phyloP scores from a whole-genome alignment of 2,888 invertebrate species.

The Ennomos fuscantarius region DNA sequence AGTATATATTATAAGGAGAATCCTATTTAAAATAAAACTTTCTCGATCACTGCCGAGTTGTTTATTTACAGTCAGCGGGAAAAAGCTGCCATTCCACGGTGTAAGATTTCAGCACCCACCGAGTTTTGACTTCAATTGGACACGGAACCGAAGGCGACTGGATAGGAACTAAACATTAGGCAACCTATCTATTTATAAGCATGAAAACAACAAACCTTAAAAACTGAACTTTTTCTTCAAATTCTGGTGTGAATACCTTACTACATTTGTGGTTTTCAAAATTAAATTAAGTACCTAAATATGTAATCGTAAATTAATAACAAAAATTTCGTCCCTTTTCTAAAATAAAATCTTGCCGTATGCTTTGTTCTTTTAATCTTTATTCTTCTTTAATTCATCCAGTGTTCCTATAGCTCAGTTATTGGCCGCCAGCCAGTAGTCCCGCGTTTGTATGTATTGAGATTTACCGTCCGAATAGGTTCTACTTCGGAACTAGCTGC shows the following conservation, averaged over 20 bases:
- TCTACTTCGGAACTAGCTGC: slow-evolving; percentile 38
- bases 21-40: background rate
- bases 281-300: too few species aligned
- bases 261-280: too few species aligned
- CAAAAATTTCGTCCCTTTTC: too few species aligned
- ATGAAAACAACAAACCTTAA: too few species aligned
- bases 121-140: slow-evolving; percentile 19
- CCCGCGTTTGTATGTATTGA: slow-evolving; percentile 64
- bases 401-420: slow-evolving; percentile 32
- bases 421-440: slow-evolving; percentile 58
- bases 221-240: too few species aligned
- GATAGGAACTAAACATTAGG: slow-evolving; percentile 5
- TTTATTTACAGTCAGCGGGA: slow-evolving; percentile 15
- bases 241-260: too few species aligned
- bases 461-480: slow-evolving; percentile 63
- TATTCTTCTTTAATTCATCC: slow-evolving; percentile 33
- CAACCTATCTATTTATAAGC: too few species aligned
- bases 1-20: background rate
- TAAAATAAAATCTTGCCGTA: too few species aligned
- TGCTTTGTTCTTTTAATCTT: too few species aligned
- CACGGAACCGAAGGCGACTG: background rate
- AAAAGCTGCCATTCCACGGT: slow-evolving; percentile 11
- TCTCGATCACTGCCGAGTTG: slow-evolving; percentile 6
- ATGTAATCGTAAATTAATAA: too few species aligned
- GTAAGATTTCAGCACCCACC: slow-evolving; percentile 18